These are phyloP conservation scores for Fratercula arctica DNA, from an alignment of 2,797 vertebrate genomes.

Conservation along the genomic window DNA sequence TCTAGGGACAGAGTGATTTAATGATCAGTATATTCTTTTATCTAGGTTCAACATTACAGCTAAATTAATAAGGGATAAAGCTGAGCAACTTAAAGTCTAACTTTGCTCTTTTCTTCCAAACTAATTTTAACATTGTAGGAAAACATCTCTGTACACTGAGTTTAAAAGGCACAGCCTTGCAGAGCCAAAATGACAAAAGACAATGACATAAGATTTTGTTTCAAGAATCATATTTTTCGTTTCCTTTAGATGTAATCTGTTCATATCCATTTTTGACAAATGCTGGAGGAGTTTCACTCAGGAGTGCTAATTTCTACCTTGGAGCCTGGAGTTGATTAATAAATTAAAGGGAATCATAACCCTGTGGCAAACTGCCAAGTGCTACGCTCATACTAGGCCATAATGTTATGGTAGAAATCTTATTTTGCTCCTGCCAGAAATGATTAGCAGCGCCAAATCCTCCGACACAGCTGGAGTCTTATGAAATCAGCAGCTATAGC, in stretches of 20 bases:
- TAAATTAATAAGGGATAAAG: background rate
- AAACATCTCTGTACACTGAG: background rate
- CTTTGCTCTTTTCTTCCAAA: background rate
- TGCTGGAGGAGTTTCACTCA: background rate
- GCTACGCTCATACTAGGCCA: background rate
- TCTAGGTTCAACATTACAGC: background rate
- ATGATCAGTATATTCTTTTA: background rate
- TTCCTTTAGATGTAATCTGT: background rate
- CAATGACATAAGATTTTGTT: background rate
- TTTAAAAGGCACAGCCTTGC: background rate
- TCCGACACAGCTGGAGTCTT: background rate
- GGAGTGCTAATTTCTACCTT: background rate
- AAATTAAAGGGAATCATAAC: background rate
- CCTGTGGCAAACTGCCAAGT: background rate
- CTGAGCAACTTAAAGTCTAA: background rate
- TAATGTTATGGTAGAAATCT: background rate
- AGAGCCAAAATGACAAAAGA: background rate
- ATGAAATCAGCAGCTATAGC: background rate
- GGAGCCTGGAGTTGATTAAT: background rate
- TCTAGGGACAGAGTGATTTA: background rate
- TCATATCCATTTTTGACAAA: background rate
- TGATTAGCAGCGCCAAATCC: background rate
- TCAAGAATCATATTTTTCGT: background rate
- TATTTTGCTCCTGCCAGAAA: background rate
- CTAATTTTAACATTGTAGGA: background rate